Evolutionary conservation across 2,113 vertebrate genomes (phyloP).

Genomic region (Podarcis raffonei): DNA sequence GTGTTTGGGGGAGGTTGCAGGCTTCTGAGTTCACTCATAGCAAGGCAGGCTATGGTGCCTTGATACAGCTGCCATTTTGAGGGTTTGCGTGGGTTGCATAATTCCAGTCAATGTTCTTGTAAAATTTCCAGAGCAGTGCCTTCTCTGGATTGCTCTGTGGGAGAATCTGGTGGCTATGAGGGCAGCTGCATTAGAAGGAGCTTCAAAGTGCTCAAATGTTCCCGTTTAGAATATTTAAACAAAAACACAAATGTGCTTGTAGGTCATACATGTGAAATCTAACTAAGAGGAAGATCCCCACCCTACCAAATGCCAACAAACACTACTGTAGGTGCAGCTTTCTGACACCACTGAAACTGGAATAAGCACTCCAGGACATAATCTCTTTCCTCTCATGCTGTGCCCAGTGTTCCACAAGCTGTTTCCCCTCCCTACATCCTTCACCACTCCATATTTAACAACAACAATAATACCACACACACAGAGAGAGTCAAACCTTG

Average conservation of each 20-base stretch:
- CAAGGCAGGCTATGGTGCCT: background rate
- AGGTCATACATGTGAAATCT: background rate
- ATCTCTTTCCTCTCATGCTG: background rate
- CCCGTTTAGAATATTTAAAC: background rate
- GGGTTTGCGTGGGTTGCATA: too few species aligned
- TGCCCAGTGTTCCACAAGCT: background rate
- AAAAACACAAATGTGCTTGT: background rate
- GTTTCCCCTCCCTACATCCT: background rate
- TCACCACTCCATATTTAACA: background rate
- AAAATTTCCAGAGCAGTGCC: background rate
- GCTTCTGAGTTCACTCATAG: background rate
- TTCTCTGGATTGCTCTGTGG: background rate
- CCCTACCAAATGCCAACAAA: background rate
- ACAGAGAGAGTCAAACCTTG: too few species aligned
- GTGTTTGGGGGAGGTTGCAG: background rate
- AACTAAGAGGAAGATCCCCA: background rate
- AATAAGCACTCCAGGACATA: too few species aligned
- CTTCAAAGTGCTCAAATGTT: background rate
- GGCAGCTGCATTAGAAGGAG: background rate
- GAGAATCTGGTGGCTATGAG: background rate
- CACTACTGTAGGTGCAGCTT: background rate
- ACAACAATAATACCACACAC: too few species aligned
- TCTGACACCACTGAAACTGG: background rate
- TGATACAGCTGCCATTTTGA: background rate
- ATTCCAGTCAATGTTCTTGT: background rate